Evolutionary conservation across 2,888 invertebrate genomes (phyloP).

Genomic region (Drosophila imparisetae): DNA sequence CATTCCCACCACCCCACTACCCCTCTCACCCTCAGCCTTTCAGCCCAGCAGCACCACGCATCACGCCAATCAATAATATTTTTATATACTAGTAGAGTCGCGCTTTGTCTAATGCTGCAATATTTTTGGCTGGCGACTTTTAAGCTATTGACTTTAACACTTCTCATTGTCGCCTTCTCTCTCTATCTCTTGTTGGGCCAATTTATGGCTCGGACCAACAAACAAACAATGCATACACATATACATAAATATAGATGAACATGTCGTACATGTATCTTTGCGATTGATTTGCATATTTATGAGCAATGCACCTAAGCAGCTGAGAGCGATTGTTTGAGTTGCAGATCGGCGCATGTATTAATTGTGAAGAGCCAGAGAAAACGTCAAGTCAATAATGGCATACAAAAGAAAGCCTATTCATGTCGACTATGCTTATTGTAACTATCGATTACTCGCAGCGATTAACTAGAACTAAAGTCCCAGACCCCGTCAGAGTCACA

Average conservation of each 20-base stretch:
- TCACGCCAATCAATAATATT: slow-evolving; percentile 60
- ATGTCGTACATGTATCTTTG: not conserved
- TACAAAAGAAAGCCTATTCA: not conserved
- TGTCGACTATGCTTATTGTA: not conserved
- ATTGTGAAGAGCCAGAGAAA: not conserved
- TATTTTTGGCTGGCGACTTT: slow-evolving; percentile 48
- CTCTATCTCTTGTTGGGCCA: slow-evolving; percentile 4
- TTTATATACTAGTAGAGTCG: slow-evolving; percentile 51
- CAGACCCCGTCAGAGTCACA: not conserved
- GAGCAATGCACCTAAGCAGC: not conserved
- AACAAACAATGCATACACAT: not conserved
- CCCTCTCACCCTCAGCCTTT: not conserved
- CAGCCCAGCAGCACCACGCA: slow-evolving; percentile 10
- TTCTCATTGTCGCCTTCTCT: not conserved
- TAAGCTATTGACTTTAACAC: slow-evolving; percentile 19
- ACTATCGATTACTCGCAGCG: not conserved
- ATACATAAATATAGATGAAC: not conserved
- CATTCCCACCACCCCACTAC: not conserved
- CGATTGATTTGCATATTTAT: not conserved
- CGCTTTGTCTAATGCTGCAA: slow-evolving; percentile 55
- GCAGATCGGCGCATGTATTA: not conserved
- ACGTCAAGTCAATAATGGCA: not conserved
- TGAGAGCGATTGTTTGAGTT: not conserved
- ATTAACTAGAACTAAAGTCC: not conserved
- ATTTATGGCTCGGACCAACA: slow-evolving; percentile 33